These are phyloP conservation scores for Agonopterix alstromeriana DNA, from an alignment of 2,888 invertebrate genomes.

Conservation along the genomic window DNA sequence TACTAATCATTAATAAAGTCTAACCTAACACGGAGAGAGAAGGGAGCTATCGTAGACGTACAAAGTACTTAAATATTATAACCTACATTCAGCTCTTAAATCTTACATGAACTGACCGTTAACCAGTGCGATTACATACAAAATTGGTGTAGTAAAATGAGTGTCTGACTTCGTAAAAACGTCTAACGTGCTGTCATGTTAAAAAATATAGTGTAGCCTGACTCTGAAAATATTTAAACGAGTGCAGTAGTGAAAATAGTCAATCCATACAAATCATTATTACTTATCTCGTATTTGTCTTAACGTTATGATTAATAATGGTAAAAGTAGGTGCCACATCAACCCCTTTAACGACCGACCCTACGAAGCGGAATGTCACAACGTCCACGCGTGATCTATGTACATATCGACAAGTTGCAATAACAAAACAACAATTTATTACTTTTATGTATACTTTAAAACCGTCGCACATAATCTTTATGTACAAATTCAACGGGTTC, in stretches of 20 bases:
- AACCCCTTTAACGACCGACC: constrained; percentile 35
- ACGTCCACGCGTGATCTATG: constrained; percentile 54
- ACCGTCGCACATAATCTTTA: constrained; percentile 55
- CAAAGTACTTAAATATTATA: constrained; percentile 61
- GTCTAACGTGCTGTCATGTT: constrained; percentile 62
- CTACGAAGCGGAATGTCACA: constrained; percentile 44
- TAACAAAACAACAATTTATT: constrained; percentile 60
- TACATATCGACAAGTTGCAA: constrained; percentile 67
- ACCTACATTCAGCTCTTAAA: constrained; percentile 63
- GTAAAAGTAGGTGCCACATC: constrained; percentile 38
- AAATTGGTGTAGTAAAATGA: constrained; percentile 66
- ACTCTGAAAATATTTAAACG: constrained; percentile 57
- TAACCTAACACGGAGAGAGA: constrained; percentile 71
- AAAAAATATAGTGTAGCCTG: constrained; percentile 54
- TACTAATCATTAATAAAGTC: constrained; percentile 59
- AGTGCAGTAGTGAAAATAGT: constrained; percentile 66
- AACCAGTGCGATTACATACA: constrained; percentile 68
- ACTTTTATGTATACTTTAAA: constrained; percentile 55
- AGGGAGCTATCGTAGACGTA: constrained; percentile 66
- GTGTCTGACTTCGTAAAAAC: constrained; percentile 60
- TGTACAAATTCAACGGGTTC: constrained; percentile 62
- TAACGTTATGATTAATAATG: constrained; percentile 31
- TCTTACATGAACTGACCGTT: constrained; percentile 59
- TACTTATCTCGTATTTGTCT: constrained; percentile 31
- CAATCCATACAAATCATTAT: constrained; percentile 47